phyloP scores from a whole-genome alignment of 2,888 invertebrate species.

The Enchytraeus crypticus region DNA sequence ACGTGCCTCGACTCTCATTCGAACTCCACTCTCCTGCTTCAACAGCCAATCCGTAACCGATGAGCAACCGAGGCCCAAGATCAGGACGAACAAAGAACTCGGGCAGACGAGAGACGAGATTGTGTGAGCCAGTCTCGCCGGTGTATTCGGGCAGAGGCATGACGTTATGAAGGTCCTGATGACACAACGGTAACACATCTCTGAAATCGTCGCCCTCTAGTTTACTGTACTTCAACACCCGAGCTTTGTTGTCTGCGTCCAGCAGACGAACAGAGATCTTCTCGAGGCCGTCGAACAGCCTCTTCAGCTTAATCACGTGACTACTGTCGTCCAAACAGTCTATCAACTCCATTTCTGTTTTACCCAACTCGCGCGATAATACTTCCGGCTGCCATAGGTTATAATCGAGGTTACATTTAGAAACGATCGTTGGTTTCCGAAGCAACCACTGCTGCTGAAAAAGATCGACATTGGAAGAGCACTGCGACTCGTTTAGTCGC shows the following conservation, averaged over 20 bases:
- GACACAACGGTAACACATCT: slow-evolving; percentile 66
- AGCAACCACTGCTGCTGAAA: slow-evolving; percentile 47
- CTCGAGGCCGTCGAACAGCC: slow-evolving; percentile 94
- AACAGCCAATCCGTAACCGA: slow-evolving; percentile 69
- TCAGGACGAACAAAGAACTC: slow-evolving; percentile 85
- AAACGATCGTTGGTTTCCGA: slow-evolving; percentile 72
- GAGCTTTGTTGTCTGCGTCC: slow-evolving; percentile 52
- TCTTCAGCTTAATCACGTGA: slow-evolving; percentile 76
- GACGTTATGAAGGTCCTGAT: slow-evolving; percentile 77
- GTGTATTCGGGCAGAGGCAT: slow-evolving; percentile 76
- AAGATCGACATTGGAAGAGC: slow-evolving; percentile 54
- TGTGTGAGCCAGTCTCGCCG: slow-evolving; percentile 72
- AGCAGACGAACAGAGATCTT: slow-evolving; percentile 56
- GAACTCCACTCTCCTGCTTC: slow-evolving; percentile 55
- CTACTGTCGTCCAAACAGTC: slow-evolving; percentile 83
- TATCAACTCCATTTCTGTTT: slow-evolving; percentile 76
- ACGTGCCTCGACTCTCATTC: slow-evolving; percentile 66
- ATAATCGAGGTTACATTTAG: slow-evolving; percentile 70
- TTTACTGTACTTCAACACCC: slow-evolving; percentile 72
- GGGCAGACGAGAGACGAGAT: slow-evolving; percentile 80
- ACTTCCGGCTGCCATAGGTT: slow-evolving; percentile 86
- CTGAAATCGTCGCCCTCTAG: slow-evolving; percentile 81
- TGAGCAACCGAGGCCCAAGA: slow-evolving; percentile 95
- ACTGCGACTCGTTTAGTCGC: slow-evolving; percentile 70
- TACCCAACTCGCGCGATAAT: slow-evolving; percentile 83